Evolutionary conservation across 1,140 invertebrate species (phyloP).

Genomic region (Drosophila chauvacae): DNA sequence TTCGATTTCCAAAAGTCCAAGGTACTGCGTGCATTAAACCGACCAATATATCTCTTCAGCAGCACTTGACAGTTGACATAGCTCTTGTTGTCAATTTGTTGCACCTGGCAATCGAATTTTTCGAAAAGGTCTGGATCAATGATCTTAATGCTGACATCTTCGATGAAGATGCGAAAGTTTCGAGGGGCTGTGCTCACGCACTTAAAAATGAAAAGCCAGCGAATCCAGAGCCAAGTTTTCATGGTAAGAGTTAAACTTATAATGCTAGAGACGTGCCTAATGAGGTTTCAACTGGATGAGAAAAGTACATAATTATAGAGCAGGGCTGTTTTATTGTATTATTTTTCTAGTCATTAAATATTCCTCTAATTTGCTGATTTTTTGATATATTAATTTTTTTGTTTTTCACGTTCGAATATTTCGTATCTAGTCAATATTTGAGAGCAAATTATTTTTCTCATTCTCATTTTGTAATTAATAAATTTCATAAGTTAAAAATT

Average conservation of each 20-base stretch:
- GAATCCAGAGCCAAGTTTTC: slow-evolving; percentile 19
- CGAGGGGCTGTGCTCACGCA: slow-evolving; percentile 11
- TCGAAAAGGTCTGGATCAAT: slow-evolving; percentile 30
- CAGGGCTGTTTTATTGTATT: background rate
- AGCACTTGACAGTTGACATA: slow-evolving; percentile 31
- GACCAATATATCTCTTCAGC: slow-evolving; percentile 19
- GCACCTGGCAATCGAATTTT: slow-evolving; percentile 12
- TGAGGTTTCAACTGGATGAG: slow-evolving; percentile 14
- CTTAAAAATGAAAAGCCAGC: slow-evolving; percentile 12
- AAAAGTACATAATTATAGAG: background rate
- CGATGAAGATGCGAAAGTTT: slow-evolving; percentile 39
- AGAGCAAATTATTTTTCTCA: background rate
- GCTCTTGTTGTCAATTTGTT: slow-evolving; percentile 42
- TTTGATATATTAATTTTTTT: background rate
- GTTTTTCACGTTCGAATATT: background rate
- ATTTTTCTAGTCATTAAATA: background rate
- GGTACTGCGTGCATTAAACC: background rate
- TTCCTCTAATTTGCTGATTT: background rate
- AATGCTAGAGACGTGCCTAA: slow-evolving; percentile 1
- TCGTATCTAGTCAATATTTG: background rate
- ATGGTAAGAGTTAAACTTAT: slow-evolving; percentile 15
- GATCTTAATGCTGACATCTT: slow-evolving; percentile 24
- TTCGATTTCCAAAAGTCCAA: slow-evolving; percentile 34
- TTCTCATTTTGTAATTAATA: background rate
- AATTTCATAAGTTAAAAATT: no score